A percentile compares a stretch with the other conserved stretches of the same genome.
Conservation (phyloP, 2,797 vertebrate genomes). For the Enteromius fasciolatus region DNA sequence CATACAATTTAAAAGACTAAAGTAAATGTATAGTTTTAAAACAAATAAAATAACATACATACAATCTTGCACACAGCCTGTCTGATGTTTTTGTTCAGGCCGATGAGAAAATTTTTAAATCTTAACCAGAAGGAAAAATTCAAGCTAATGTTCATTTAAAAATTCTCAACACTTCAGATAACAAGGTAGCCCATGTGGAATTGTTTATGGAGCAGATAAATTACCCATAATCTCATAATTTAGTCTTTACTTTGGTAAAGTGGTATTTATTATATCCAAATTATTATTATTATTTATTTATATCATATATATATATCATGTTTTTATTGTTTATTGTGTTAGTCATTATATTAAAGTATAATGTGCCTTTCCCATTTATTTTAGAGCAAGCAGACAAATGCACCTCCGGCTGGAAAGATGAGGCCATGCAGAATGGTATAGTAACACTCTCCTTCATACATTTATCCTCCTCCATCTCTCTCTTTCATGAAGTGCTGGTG, state of each 20-base stretch:
- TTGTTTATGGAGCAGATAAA: background rate
- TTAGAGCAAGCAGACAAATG: conserved; percentile 78
- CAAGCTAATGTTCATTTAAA: background rate
- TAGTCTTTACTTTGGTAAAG: background rate
- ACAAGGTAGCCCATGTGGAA: background rate
- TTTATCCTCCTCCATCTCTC: background rate
- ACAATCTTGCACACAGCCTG: background rate
- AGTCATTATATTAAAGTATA: conserved; percentile 26
- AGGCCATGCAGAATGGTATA: conserved; percentile 78
- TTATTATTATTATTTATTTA: background rate
- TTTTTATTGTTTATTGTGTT: too few species aligned
- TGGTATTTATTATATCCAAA: too few species aligned
- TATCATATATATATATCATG: background rate
- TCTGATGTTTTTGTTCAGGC: background rate
- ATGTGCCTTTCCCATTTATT: conserved; percentile 71
- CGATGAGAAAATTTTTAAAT: too few species aligned
- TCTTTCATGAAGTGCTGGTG: background rate
- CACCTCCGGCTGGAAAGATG: conserved; percentile 77
- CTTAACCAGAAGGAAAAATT: too few species aligned
- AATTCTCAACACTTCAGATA: background rate
- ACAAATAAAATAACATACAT: background rate
- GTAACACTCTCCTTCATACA: conserved; percentile 34
- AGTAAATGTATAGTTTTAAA: background rate
- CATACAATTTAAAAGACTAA: background rate
- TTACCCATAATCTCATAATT: too few species aligned